Percentiles rank a stretch among this genome's conserved stretches.
Conservation (phyloP, 2,113 vertebrate genomes). For the Strix uralensis region DNA sequence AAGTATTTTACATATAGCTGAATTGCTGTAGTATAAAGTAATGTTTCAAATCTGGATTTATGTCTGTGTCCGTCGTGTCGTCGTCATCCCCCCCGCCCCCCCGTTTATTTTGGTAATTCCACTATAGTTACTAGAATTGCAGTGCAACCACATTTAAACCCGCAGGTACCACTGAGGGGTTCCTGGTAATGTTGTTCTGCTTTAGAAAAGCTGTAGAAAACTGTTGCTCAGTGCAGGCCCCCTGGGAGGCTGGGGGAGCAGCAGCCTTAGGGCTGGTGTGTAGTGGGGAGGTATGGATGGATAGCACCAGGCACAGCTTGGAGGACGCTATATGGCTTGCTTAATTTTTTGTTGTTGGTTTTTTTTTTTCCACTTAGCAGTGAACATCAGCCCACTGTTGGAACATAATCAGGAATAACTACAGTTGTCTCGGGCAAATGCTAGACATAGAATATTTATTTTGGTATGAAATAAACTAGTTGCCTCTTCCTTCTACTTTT, state of each 20-base stretch:
- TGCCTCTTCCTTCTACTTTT: background rate
- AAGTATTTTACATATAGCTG: background rate
- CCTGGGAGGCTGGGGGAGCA: background rate
- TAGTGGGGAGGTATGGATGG: background rate
- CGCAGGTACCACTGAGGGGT: background rate
- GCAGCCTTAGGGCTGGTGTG: background rate
- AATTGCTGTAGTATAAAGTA: background rate
- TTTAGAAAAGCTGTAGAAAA: background rate
- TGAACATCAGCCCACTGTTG: background rate
- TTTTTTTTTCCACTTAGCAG: background rate
- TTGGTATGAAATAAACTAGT: background rate
- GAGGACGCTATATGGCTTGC: background rate
- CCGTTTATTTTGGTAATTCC: background rate
- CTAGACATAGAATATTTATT: background rate
- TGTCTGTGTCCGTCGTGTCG: too few relatives aligned
- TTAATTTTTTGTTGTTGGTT: background rate
- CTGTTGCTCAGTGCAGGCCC: background rate
- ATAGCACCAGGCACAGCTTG: background rate
- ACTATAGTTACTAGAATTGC: background rate
- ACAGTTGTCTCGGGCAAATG: background rate
- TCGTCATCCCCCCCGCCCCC: too few relatives aligned
- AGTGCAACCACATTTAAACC: background rate
- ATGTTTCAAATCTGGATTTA: background rate
- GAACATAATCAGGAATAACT: background rate
- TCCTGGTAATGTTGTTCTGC: background rate